Evolutionary conservation across 2,797 vertebrate genomes (phyloP).

Genomic region (Alca torda): DNA sequence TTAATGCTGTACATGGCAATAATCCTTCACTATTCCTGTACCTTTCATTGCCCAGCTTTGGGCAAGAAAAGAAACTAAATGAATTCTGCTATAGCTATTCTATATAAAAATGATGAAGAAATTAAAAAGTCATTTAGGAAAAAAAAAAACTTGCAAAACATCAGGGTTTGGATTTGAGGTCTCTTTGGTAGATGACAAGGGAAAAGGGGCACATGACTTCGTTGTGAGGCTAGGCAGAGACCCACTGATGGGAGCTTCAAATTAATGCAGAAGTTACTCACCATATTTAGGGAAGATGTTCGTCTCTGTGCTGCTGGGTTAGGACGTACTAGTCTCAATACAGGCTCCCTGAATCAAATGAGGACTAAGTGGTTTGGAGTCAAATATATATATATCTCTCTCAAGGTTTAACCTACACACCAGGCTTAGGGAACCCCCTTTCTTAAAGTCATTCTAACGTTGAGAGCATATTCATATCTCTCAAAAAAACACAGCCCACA

Average conservation of each 20-base stretch:
- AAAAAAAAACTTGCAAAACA: background rate
- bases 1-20: background rate
- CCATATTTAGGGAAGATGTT: slow-evolving; percentile 34
- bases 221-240: background rate
- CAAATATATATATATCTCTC: background rate
- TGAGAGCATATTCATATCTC: slow-evolving; percentile 60
- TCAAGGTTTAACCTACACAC: slow-evolving; percentile 71
- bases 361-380: slow-evolving; percentile 66
- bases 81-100: background rate
- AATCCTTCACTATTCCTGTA: background rate
- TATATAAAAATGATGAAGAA: background rate
- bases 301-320: background rate
- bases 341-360: slow-evolving; percentile 68
- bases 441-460: slow-evolving; percentile 59
- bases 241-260: background rate
- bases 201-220: background rate
- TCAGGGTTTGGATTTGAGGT: background rate
- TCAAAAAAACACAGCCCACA: slow-evolving; percentile 61
- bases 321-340: background rate
- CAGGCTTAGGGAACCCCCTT: slow-evolving; percentile 76
- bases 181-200: background rate
- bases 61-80: background rate
- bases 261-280: slow-evolving; percentile 61
- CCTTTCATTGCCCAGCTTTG: background rate
- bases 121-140: background rate